Conservation (phyloP, 2,113 vertebrate species). For the Ancistrus triradiatus region DNA sequence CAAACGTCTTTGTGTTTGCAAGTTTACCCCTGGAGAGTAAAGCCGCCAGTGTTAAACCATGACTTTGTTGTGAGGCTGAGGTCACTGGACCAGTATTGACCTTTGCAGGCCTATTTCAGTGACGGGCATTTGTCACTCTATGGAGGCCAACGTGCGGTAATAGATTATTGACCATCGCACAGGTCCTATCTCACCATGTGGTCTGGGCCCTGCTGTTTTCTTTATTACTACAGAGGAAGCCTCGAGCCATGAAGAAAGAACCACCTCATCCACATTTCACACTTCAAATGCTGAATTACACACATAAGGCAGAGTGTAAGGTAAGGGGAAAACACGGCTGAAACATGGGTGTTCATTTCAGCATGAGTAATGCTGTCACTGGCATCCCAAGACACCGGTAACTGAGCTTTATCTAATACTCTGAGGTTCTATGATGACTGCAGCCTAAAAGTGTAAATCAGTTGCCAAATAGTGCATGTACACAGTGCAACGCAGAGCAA, state of each 20-base stretch:
- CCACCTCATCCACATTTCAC: slow-evolving; percentile 48
- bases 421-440: slow-evolving; percentile 1
- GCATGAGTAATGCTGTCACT: slow-evolving; percentile 21
- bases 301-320: slow-evolving; percentile 40
- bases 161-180: slow-evolving; percentile 78
- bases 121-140: slow-evolving; percentile 77
- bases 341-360: slow-evolving; percentile 30
- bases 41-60: slow-evolving; percentile 43
- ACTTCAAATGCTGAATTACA: slow-evolving; percentile 46
- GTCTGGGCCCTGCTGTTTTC: slow-evolving; percentile 50
- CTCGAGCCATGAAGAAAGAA: slow-evolving; percentile 44
- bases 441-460: slow-evolving; percentile 28
- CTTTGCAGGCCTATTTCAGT: slow-evolving; percentile 68
- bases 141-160: slow-evolving; percentile 64
- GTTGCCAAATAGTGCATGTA: slow-evolving; percentile 21
- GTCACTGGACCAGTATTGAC: slow-evolving; percentile 68
- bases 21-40: slow-evolving; percentile 30
- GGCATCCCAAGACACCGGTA: slow-evolving; percentile 13
- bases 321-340: slow-evolving; percentile 20
- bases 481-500: slow-evolving; percentile 21
- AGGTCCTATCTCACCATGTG: slow-evolving; percentile 62
- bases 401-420: slow-evolving; percentile 13
- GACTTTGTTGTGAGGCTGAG: slow-evolving; percentile 54
- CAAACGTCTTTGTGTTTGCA: slow-evolving; percentile 15
- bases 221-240: slow-evolving; percentile 50